These are phyloP conservation scores for Tachina grossa DNA, from an alignment of 2,888 invertebrate genomes.

Conservation along the genomic window DNA sequence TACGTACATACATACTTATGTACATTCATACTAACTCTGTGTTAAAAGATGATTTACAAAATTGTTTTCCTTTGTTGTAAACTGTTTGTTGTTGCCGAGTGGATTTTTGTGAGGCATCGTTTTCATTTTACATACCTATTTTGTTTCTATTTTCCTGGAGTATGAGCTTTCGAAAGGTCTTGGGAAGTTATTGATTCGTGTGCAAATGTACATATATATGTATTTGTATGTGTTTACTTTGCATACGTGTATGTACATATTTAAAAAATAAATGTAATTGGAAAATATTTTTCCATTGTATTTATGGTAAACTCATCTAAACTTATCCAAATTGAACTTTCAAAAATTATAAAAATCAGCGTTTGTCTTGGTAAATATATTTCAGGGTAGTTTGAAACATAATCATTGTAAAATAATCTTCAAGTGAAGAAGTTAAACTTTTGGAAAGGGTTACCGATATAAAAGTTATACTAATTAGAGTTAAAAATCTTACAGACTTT, in stretches of 20 bases:
- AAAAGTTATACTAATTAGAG: too few species aligned
- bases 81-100: conserved; percentile 73
- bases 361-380: too few species aligned
- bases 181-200: conserved; percentile 17
- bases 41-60: conserved; percentile 68
- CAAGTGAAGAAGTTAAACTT: too few species aligned
- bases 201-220: background rate
- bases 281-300: background rate
- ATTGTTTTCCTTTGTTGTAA: conserved; percentile 68
- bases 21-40: background rate
- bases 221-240: conserved; percentile 8
- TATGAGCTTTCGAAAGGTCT: conserved; percentile 43
- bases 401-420: too few species aligned
- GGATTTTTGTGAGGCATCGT: conserved; percentile 62
- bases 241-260: background rate
- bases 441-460: too few species aligned
- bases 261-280: conserved; percentile 7
- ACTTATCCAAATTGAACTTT: too few species aligned
- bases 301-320: too few species aligned
- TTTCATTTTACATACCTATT: conserved; percentile 43
- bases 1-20: background rate
- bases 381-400: too few species aligned
- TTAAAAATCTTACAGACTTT: too few species aligned
- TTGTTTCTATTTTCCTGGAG: conserved; percentile 36
- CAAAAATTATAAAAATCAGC: too few species aligned